phyloP scores from a whole-genome alignment of 2,797 vertebrate genomes.

The Chaetodon trifasciatus region DNA sequence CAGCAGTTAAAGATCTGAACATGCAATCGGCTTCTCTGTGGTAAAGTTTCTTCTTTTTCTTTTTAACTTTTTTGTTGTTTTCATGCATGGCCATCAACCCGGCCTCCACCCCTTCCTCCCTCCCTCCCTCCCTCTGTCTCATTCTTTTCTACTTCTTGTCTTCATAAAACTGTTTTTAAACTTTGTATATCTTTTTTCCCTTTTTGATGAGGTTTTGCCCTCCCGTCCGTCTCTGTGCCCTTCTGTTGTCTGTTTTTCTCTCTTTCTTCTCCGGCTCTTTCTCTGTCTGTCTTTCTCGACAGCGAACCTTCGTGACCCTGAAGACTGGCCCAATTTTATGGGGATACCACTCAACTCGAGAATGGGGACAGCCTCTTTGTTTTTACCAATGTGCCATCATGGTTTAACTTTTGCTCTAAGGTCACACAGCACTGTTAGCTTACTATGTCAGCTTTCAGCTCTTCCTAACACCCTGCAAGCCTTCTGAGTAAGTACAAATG shows the following conservation, averaged over 20 bases:
- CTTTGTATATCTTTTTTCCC: conserved; percentile 69
- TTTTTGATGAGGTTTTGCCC: conserved; percentile 78
- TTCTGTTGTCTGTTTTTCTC: conserved; percentile 58
- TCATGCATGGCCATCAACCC: conserved; percentile 59
- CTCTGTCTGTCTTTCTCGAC: conserved; percentile 44
- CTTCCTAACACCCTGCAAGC: neutral
- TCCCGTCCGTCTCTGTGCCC: conserved; percentile 49
- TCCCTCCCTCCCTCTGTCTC: conserved; percentile 59
- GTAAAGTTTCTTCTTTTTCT: conserved; percentile 62
- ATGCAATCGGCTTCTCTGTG: conserved; percentile 73
- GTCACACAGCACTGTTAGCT: conserved; percentile 16
- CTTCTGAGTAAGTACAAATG: neutral
- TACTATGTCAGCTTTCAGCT: neutral
- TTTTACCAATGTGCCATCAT: conserved; percentile 31
- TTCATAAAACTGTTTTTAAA: conserved; percentile 82
- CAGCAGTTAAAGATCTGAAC: conserved; percentile 76
- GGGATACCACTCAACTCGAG: conserved; percentile 42
- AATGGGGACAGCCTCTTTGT: conserved; percentile 29
- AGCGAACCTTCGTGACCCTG: conserved; percentile 68
- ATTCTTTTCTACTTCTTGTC: conserved; percentile 67
- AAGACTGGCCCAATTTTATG: conserved; percentile 60
- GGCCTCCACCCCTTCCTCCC: conserved; percentile 61
- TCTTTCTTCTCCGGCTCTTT: conserved; percentile 38
- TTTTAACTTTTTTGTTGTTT: conserved; percentile 71
- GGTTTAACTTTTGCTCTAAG: conserved; percentile 30